Percentiles rank a stretch among this genome's conserved stretches.
Evolutionary conservation across 1,140 invertebrate species (phyloP).

Genomic region (Danaus melanippus): DNA sequence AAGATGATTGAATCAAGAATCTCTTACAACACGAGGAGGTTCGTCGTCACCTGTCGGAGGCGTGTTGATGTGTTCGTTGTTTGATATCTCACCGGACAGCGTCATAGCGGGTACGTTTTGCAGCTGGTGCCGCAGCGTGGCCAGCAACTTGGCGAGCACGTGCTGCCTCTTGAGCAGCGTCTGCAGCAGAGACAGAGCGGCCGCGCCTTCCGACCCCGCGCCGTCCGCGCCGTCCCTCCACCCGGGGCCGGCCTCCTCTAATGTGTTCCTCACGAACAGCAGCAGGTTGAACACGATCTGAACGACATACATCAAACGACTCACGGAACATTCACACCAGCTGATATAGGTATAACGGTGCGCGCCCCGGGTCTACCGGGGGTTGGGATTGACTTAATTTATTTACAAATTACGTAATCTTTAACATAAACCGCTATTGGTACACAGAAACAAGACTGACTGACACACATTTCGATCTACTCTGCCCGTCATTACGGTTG

Average conservation of each 20-base stretch:
- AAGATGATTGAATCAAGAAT: neutral
- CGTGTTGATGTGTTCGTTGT: neutral
- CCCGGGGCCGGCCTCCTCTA: conserved; percentile 70
- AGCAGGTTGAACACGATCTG: conserved; percentile 80
- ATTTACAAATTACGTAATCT: too few species aligned
- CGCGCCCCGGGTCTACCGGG: too few species aligned
- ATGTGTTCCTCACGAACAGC: conserved; percentile 76
- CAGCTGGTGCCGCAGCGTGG: conserved; percentile 39
- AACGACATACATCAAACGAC: neutral
- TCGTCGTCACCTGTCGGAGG: too few species aligned
- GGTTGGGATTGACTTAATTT: too few species aligned
- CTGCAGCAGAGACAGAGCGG: conserved; percentile 36
- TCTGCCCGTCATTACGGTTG: too few species aligned
- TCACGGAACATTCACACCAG: neutral
- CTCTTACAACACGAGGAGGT: too few species aligned
- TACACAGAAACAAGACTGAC: too few species aligned
- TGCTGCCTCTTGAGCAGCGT: conserved; percentile 26
- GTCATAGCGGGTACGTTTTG: conserved; percentile 42
- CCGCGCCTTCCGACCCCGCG: conserved; percentile 29
- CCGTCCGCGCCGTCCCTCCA: conserved; percentile 46
- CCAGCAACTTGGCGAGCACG: conserved; percentile 38
- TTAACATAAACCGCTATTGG: too few species aligned
- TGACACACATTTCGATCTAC: too few species aligned
- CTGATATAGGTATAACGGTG: too few species aligned
- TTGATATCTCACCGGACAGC: conserved; percentile 28